A percentile compares a stretch with the other conserved stretches of the same genome.
Evolutionary conservation across 2,888 invertebrate species (phyloP).

Genomic region (Perithous albicinctus): DNA sequence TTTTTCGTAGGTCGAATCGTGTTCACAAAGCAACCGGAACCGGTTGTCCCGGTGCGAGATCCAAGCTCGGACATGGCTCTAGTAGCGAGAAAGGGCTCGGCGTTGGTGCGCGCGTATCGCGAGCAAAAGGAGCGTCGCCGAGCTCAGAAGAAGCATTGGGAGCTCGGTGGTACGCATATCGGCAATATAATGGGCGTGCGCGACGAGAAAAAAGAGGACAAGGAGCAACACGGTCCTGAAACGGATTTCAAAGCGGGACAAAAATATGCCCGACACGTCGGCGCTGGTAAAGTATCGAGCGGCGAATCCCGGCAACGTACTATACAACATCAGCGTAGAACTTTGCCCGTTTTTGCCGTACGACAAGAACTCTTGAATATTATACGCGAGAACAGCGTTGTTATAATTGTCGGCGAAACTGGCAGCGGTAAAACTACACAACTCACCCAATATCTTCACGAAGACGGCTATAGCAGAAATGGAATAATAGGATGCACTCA

Average conservation of each 20-base stretch:
- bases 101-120: conserved; percentile 94
- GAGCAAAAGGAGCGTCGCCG: conserved; percentile 98
- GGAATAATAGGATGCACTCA: conserved; percentile 99
- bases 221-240: conserved; percentile 86
- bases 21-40: conserved; percentile 99
- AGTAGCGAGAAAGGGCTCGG: conserved; percentile 96
- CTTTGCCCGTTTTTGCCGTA: conserved; percentile 97
- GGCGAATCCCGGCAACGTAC: conserved; percentile 93
- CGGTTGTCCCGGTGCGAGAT: conserved; percentile 98
- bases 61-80: conserved; percentile 99
- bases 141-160: conserved; percentile 99
- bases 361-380: conserved; percentile 96
- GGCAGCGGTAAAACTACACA: conserved; percentile 99
- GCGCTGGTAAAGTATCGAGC: conserved; percentile 87
- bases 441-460: conserved; percentile 98
- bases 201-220: conserved; percentile 87
- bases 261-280: conserved; percentile 98
- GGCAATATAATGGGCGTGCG: conserved; percentile 98
- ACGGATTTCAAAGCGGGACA: conserved; percentile 96
- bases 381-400: conserved; percentile 96
- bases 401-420: conserved; percentile 97
- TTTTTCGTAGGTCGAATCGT: conserved; percentile 90
- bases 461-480: conserved; percentile 96
- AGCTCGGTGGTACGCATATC: conserved; percentile 97
- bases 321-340: conserved; percentile 94